Conservation (phyloP, 2,888 invertebrate genomes). For the Drosophila antonietae region DNA sequence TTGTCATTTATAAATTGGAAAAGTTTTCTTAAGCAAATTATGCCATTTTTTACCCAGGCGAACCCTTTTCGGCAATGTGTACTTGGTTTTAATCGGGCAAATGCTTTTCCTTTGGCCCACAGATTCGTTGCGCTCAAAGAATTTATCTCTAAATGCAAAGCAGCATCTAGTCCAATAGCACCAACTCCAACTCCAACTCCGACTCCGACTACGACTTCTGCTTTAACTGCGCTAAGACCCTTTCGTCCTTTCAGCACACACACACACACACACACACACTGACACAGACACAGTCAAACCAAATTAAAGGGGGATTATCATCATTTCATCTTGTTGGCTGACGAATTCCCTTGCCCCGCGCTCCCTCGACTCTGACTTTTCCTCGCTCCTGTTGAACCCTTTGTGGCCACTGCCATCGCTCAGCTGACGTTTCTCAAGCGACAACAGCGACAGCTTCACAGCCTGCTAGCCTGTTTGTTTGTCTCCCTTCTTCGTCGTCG, state of each 20-base stretch:
- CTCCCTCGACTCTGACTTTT: neutral
- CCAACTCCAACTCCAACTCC: neutral
- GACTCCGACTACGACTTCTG: neutral
- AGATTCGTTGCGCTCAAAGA: conserved; percentile 52
- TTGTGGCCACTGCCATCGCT: conserved; percentile 45
- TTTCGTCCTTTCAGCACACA: conserved; percentile 50
- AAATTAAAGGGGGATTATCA: conserved; percentile 77
- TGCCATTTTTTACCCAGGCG: conserved; percentile 48
- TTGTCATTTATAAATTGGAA: conserved; percentile 82
- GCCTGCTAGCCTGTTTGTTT: conserved; percentile 19
- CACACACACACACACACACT: conserved; percentile 44
- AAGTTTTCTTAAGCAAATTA: conserved; percentile 81
- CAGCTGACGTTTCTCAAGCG: conserved; percentile 79
- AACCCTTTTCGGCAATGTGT: conserved; percentile 37
- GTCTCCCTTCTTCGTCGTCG: conserved; percentile 17
- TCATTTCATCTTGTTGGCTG: conserved; percentile 57
- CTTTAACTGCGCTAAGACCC: conserved; percentile 37
- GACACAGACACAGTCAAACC: conserved; percentile 54
- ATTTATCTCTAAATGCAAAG: conserved; percentile 54
- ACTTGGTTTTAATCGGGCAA: conserved; percentile 52
- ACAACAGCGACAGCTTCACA: conserved; percentile 55
- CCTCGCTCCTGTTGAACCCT: conserved; percentile 47
- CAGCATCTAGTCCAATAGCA: conserved; percentile 28
- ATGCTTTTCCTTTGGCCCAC: conserved; percentile 41
- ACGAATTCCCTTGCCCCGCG: conserved; percentile 3